A percentile compares a stretch with the other conserved stretches of the same genome.
phyloP scores from a whole-genome alignment of 2,113 vertebrate genomes.

The Pantherophis guttatus region DNA sequence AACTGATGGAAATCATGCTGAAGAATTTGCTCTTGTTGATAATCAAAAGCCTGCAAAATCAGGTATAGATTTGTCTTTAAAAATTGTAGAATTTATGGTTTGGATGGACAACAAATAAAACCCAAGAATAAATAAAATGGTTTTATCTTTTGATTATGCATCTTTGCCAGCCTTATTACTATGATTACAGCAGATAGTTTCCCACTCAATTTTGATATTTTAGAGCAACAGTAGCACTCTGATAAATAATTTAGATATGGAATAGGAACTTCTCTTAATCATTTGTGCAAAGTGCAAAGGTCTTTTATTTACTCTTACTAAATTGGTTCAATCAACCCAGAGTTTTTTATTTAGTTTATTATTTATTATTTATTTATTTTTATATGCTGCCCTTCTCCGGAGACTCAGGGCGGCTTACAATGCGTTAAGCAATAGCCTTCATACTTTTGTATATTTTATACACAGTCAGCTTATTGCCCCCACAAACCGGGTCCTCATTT shows the following conservation, averaged over 20 bases:
- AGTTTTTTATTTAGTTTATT: neutral
- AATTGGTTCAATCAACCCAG: neutral
- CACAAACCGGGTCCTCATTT: too few species aligned
- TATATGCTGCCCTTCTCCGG: too few species aligned
- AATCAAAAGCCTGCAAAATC: neutral
- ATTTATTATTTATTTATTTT: too few species aligned
- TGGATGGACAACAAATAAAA: neutral
- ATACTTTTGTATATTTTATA: too few species aligned
- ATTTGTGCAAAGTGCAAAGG: neutral
- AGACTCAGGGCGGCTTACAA: too few species aligned
- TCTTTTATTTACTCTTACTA: neutral
- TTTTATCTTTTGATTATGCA: neutral
- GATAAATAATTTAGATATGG: neutral
- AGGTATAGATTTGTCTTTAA: neutral
- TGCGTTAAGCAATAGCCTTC: too few species aligned
- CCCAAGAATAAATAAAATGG: neutral
- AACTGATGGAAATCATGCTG: neutral
- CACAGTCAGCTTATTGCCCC: too few species aligned
- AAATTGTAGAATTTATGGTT: neutral
- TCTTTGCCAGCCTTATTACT: neutral
- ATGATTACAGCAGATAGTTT: neutral
- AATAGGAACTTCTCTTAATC: neutral
- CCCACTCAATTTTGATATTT: neutral
- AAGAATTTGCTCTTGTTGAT: neutral
- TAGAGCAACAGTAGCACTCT: neutral